Evolutionary conservation across 1,140 invertebrate species (phyloP).

Genomic region (Eciton burchellii): DNA sequence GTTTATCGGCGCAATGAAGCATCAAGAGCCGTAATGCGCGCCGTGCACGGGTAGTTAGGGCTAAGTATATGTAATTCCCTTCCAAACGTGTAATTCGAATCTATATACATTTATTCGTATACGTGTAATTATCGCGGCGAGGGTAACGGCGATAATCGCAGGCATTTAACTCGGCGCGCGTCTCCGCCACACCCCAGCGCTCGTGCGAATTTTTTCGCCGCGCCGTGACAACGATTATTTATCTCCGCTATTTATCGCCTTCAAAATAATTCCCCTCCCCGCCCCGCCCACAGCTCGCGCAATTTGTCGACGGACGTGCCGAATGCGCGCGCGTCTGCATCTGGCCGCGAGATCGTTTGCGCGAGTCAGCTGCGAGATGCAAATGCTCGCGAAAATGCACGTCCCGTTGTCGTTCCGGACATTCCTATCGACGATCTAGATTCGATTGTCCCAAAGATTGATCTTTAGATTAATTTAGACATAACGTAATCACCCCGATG

Average conservation of each 20-base stretch:
- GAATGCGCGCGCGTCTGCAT: background rate
- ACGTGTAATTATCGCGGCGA: conserved; percentile 54
- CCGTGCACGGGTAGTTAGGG: conserved; percentile 15
- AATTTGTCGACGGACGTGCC: conserved; percentile 40
- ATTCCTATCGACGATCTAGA: background rate
- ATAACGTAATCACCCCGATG: conserved; percentile 28
- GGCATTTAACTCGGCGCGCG: conserved; percentile 56
- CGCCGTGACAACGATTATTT: conserved; percentile 54
- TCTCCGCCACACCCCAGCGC: conserved; percentile 32
- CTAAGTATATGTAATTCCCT: conserved; percentile 49
- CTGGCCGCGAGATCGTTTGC: conserved; percentile 18
- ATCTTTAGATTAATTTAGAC: conserved; percentile 7
- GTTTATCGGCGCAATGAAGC: conserved; percentile 10
- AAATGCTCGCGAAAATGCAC: background rate
- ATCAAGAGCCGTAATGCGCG: conserved; percentile 28
- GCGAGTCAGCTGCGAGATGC: background rate
- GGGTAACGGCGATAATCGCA: conserved; percentile 55
- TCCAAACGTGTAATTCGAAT: conserved; percentile 41
- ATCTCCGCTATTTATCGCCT: conserved; percentile 55
- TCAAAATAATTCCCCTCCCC: conserved; percentile 49
- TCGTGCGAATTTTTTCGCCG: conserved; percentile 38
- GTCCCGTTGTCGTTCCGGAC: too few species aligned
- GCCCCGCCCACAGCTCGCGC: conserved; percentile 28
- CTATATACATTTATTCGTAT: conserved; percentile 47
- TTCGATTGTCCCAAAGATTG: background rate